Conservation (phyloP, 2,888 invertebrate genomes). For the Formica aserva region DNA sequence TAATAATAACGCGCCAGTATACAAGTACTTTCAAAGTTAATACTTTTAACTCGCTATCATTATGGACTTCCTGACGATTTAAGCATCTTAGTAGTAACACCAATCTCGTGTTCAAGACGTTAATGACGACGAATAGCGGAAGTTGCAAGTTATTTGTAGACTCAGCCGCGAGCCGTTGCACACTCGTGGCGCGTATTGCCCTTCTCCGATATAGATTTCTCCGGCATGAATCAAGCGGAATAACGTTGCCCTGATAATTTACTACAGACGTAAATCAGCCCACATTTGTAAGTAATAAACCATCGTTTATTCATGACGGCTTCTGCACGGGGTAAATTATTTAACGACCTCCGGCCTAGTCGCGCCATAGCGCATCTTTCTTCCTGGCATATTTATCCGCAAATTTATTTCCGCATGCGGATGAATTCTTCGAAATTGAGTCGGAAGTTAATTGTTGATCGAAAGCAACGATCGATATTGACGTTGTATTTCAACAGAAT, state of each 20-base stretch:
- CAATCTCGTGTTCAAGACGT: constrained; percentile 24
- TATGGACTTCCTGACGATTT: background rate
- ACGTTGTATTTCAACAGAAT: background rate
- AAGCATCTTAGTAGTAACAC: background rate
- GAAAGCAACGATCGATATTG: background rate
- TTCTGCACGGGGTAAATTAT: constrained; percentile 44
- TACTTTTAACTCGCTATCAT: constrained; percentile 16
- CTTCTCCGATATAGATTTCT: constrained; percentile 51
- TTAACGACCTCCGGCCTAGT: constrained; percentile 43
- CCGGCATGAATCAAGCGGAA: constrained; percentile 46
- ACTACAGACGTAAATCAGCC: constrained; percentile 49
- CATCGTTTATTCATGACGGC: constrained; percentile 46
- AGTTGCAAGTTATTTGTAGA: constrained; percentile 42
- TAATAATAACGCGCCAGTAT: background rate
- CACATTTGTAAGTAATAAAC: constrained; percentile 55
- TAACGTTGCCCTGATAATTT: constrained; percentile 48
- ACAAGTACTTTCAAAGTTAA: background rate
- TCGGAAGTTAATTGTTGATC: constrained; percentile 27
- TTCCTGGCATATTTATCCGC: constrained; percentile 39
- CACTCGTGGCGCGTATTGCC: constrained; percentile 28
- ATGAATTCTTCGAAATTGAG: constrained; percentile 17
- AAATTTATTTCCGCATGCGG: constrained; percentile 38
- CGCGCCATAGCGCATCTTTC: constrained; percentile 33
- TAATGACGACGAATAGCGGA: constrained; percentile 42
- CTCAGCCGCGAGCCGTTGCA: constrained; percentile 18